These are phyloP conservation scores for Labeo calbasu DNA, from an alignment of 2,797 vertebrate species.

Conservation along the genomic window DNA sequence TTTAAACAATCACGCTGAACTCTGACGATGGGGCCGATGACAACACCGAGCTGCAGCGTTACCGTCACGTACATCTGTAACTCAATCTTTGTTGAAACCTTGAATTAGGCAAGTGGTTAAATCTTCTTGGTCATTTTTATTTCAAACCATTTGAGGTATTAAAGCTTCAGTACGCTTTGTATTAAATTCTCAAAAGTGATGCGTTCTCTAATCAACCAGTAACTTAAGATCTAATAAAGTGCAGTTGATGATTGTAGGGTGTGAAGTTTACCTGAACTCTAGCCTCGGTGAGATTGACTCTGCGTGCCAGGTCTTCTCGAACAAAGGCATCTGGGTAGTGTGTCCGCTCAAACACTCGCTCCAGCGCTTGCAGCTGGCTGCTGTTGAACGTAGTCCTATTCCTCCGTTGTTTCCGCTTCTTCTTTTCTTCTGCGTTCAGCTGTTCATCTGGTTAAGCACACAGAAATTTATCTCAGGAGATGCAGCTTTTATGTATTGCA, in stretches of 20 bases:
- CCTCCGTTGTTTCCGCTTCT: constrained; percentile 96
- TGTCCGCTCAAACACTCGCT: constrained; percentile 96
- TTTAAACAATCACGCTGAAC: constrained; percentile 19
- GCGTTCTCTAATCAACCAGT: neutral
- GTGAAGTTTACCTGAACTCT: constrained; percentile 88
- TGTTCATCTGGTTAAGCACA: constrained; percentile 83
- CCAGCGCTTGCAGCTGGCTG: constrained; percentile 96
- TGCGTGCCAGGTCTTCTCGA: constrained; percentile 93
- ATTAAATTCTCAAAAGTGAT: neutral
- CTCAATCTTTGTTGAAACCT: constrained; percentile 3
- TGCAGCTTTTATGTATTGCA: neutral
- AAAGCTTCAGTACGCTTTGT: neutral
- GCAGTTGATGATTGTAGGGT: neutral
- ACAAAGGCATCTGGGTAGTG: constrained; percentile 98
- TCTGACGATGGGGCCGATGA: constrained; percentile 30
- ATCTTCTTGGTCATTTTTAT: neutral
- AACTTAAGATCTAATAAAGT: neutral
- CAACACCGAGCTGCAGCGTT: constrained; percentile 4
- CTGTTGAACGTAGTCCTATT: constrained; percentile 98
- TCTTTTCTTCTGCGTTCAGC: constrained; percentile 96
- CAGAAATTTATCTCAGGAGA: constrained; percentile 1
- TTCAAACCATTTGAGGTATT: neutral
- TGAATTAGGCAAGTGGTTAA: constrained; percentile 13
- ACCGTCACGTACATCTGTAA: neutral
- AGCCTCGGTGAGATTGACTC: constrained; percentile 97